Evolutionary conservation across 64 coral and sea anemone species (phyloP).

Genomic region (Stichodactyla helianthus): DNA sequence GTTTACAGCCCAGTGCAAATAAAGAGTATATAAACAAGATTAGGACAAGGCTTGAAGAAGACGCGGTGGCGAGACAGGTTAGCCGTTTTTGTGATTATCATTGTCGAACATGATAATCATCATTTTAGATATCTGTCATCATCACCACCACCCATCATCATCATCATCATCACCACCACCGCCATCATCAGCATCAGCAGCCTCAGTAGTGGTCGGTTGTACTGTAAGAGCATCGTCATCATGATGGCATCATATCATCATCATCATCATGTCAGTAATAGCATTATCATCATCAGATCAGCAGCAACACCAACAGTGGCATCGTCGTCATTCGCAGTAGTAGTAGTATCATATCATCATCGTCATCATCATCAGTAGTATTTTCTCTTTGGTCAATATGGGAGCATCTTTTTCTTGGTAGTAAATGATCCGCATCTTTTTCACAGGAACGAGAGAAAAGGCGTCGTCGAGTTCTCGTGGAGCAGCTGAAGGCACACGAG

Average conservation of each 20-base stretch:
- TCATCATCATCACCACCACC: background rate
- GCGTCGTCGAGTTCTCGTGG: constrained; percentile 80
- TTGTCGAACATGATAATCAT: background rate
- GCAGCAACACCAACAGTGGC: background rate
- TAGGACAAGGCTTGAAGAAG: constrained; percentile 73
- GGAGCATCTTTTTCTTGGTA: background rate
- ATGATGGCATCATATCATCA: background rate
- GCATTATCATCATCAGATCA: background rate
- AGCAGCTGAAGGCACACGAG: constrained; percentile 95
- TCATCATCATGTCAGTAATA: background rate
- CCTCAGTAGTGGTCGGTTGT: too few relatives aligned
- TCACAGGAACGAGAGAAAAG: constrained; percentile 88
- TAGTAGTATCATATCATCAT: too few relatives aligned
- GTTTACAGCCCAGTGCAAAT: constrained; percentile 41
- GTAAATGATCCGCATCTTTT: background rate
- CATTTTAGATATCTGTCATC: background rate
- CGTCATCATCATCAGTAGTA: too few relatives aligned
- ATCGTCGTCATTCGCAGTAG: too few relatives aligned
- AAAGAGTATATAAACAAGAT: constrained; percentile 94
- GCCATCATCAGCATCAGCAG: too few relatives aligned
- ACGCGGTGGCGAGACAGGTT: constrained; percentile 69
- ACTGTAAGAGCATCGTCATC: background rate
- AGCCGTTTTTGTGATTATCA: background rate
- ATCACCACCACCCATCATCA: background rate
- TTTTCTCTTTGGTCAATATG: too few relatives aligned